Conservation (phyloP, 2,888 invertebrate species). For the Isotomurus palustris region DNA sequence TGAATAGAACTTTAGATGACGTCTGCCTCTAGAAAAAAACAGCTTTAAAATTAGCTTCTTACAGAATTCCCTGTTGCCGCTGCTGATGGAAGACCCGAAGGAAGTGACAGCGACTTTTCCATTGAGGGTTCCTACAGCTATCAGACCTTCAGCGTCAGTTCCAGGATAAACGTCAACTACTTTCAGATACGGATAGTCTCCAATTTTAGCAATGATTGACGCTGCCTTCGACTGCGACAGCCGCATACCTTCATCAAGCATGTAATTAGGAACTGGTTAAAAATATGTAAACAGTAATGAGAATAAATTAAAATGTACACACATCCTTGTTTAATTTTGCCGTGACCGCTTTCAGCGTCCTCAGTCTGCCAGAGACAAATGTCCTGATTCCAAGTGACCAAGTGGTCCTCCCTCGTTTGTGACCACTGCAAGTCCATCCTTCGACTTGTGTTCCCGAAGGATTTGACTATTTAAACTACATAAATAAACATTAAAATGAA, state of each 20-base stretch:
- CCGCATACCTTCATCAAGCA: constrained; percentile 59
- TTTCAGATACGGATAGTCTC: constrained; percentile 72
- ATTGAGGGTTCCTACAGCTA: constrained; percentile 83
- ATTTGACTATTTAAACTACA: too few species aligned
- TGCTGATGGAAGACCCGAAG: constrained; percentile 66
- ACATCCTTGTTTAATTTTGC: constrained; percentile 28
- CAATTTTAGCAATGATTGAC: constrained; percentile 66
- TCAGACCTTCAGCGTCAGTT: constrained; percentile 67
- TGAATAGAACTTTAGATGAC: constrained; percentile 6
- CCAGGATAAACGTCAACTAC: constrained; percentile 82
- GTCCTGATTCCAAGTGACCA: constrained; percentile 86
- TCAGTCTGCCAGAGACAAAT: constrained; percentile 72
- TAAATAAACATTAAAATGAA: too few species aligned
- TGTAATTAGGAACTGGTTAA: constrained; percentile 26
- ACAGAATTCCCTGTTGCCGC: constrained; percentile 68
- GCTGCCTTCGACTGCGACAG: constrained; percentile 67
- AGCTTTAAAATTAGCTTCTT: not conserved
- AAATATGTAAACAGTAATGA: constrained; percentile 4
- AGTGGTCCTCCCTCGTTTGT: constrained; percentile 70
- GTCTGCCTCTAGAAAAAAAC: not conserved
- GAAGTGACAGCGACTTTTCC: constrained; percentile 80
- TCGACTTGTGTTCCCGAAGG: too few species aligned
- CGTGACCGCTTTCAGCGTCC: constrained; percentile 55
- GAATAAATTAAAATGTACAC: constrained; percentile 31
- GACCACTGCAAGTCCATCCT: constrained; percentile 84